These are phyloP conservation scores for Sebastolobus altivelis DNA, from an alignment of 2,797 vertebrate genomes.

Conservation along the genomic window DNA sequence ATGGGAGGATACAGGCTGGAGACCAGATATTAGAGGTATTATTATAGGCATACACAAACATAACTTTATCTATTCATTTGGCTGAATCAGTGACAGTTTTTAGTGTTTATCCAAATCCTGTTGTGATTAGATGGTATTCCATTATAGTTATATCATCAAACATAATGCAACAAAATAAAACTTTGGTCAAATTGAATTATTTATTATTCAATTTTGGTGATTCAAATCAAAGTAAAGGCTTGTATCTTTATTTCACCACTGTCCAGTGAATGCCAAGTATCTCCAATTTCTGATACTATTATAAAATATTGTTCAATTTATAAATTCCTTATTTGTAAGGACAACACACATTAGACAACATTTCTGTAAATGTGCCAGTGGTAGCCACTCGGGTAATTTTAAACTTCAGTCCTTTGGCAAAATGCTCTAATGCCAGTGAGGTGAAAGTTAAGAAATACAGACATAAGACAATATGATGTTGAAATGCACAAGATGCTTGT, in stretches of 20 bases:
- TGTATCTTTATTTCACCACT: background rate
- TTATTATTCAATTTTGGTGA: background rate
- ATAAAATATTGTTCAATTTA: background rate
- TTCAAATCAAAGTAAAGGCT: background rate
- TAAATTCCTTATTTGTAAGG: background rate
- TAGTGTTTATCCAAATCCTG: background rate
- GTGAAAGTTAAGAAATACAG: background rate
- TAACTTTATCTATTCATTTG: background rate
- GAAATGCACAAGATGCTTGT: background rate
- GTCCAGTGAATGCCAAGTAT: background rate
- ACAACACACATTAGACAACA: background rate
- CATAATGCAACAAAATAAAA: background rate
- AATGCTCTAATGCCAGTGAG: background rate
- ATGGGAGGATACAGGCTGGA: conserved; percentile 94
- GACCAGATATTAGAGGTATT: conserved; percentile 96
- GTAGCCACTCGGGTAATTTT: background rate
- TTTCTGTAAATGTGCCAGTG: background rate
- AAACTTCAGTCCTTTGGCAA: background rate
- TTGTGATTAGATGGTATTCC: background rate
- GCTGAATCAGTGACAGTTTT: background rate
- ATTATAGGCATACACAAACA: conserved; percentile 13
- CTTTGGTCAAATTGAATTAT: background rate
- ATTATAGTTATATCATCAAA: background rate
- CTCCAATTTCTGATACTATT: background rate
- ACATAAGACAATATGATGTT: background rate